Conservation (phyloP, 2,113 vertebrate species). For the Apteryx mantelli region DNA sequence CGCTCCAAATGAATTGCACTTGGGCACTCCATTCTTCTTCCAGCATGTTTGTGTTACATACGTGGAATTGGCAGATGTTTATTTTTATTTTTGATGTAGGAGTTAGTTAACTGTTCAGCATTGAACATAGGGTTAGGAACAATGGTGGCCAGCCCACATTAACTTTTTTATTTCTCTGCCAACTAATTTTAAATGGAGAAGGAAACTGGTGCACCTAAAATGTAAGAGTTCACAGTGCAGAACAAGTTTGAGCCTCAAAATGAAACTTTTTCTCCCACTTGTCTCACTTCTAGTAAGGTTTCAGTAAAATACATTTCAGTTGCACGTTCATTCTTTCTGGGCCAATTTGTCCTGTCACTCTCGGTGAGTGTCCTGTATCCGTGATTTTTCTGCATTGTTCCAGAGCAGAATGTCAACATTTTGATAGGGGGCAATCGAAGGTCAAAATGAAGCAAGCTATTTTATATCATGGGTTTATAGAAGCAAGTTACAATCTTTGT, state of each 20-base stretch:
- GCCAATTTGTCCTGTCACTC: not conserved
- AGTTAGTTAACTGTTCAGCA: not conserved
- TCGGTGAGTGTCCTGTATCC: not conserved
- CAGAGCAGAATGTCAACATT: not conserved
- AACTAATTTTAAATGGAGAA: not conserved
- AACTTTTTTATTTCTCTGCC: not conserved
- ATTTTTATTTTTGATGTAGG: not conserved
- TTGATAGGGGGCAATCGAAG: not conserved
- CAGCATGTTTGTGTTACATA: not conserved
- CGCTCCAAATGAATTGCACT: not conserved
- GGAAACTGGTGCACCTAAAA: not conserved
- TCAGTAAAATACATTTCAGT: not conserved
- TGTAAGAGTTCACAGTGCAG: not conserved
- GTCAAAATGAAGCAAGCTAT: not conserved
- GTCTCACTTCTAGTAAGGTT: not conserved
- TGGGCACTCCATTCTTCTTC: not conserved
- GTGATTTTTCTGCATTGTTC: not conserved
- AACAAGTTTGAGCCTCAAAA: not conserved
- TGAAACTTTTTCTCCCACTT: not conserved
- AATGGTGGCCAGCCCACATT: not conserved
- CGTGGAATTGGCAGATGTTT: not conserved
- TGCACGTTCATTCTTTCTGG: not conserved
- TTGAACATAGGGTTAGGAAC: not conserved
- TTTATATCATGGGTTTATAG: not conserved
- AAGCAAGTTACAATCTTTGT: not conserved